Percentiles rank a stretch among this genome's conserved stretches.
Conservation (phyloP, 2,888 invertebrate genomes). For the Abrostola triplasia region DNA sequence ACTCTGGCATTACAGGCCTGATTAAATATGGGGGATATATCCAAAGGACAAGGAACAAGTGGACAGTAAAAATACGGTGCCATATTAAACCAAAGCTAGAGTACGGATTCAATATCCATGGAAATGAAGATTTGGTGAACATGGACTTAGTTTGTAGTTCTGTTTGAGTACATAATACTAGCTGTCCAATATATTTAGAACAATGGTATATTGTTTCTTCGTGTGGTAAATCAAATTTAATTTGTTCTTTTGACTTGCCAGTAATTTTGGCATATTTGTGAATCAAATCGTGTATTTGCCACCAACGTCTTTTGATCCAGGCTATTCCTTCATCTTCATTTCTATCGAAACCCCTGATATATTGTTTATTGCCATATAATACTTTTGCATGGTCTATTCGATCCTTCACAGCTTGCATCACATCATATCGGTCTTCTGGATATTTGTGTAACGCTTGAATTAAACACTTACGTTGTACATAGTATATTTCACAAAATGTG, state of each 20-base stretch:
- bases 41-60: constrained; percentile 60
- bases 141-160: constrained; percentile 72
- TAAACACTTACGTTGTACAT: constrained; percentile 15
- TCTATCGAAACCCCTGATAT: constrained; percentile 70
- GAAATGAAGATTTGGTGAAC: constrained; percentile 73
- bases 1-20: constrained; percentile 48
- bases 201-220: constrained; percentile 78
- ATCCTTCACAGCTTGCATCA: constrained; percentile 61
- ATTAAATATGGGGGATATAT: constrained; percentile 72
- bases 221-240: constrained; percentile 62
- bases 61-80: constrained; percentile 57
- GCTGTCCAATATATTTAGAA: constrained; percentile 78
- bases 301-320: constrained; percentile 80
- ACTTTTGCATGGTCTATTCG: constrained; percentile 74
- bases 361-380: constrained; percentile 70
- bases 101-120: constrained; percentile 73
- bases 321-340: constrained; percentile 77
- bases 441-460: constrained; percentile 69
- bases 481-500: constrained; percentile 73
- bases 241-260: constrained; percentile 21
- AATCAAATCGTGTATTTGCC: constrained; percentile 71
- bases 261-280: constrained; percentile 59
- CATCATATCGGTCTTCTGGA: constrained; percentile 68
- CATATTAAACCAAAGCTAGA: constrained; percentile 70
- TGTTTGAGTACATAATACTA: constrained; percentile 72